Conservation (phyloP, 1,140 invertebrate species). For the Tetramorium parvispinum region DNA sequence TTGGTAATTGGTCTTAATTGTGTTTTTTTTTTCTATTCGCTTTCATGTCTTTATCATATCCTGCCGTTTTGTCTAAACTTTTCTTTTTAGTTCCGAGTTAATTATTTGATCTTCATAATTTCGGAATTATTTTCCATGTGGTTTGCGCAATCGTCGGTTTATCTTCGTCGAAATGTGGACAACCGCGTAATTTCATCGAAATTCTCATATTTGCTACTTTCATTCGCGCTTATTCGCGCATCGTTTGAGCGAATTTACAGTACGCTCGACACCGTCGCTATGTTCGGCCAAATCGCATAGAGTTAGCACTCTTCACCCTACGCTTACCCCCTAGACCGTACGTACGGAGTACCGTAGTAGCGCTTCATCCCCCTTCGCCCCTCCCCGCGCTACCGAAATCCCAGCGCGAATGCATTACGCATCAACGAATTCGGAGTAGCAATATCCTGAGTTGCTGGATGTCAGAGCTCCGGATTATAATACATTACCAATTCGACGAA, state of each 20-base stretch:
- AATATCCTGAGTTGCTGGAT: conserved; percentile 84
- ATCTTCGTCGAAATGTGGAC: not conserved
- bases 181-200: not conserved
- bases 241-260: conserved; percentile 66
- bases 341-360: conserved; percentile 38
- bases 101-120: not conserved
- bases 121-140: not conserved
- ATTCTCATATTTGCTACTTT: conserved; percentile 23
- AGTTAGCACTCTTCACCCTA: conserved; percentile 58
- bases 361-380: conserved; percentile 72
- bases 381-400: conserved; percentile 79
- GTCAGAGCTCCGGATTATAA: conserved; percentile 84
- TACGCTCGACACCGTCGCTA: conserved; percentile 74
- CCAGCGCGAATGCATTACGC: conserved; percentile 85
- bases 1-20: not conserved
- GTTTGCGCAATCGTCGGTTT: not conserved
- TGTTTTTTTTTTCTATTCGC: not conserved
- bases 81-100: not conserved
- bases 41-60: not conserved
- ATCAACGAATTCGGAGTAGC: conserved; percentile 85
- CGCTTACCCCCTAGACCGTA: conserved; percentile 48
- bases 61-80: not conserved
- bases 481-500: conserved; percentile 86
- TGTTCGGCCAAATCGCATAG: conserved; percentile 49
- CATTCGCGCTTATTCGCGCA: conserved; percentile 22